Base-by-base conservation (phyloP, 2,888 invertebrate species). In the Tetragnatha montana region DNA sequence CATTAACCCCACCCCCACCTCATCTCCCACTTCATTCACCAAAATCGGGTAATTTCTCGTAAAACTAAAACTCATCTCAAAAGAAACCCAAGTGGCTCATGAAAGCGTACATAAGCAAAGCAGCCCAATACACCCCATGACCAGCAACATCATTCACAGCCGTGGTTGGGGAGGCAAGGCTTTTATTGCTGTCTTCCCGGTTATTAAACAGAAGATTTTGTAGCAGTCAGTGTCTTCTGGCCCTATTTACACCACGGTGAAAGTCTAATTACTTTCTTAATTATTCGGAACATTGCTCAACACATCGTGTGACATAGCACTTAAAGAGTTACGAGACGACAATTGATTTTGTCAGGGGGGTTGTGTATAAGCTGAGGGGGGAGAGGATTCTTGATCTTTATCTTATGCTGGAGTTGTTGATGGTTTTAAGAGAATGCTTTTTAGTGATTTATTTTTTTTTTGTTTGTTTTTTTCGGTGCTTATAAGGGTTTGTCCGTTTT, bases 181-280 rank as follows among this genome's bases (percentile, higher is more conserved):
- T 87, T 87, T 87, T 87, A 87, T 87, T 87, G 81, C 81, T 81
- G 68, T 47, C 81, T 75, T 87, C 81, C 68, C 35, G 87, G 87
- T 87, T 81, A 82, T 87, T 87, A 87, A 87, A 81, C 81, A 69
- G 69, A 51, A 76, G 87, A 87, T 87, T 87, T 87, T 81, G 81
- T 68, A 49, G 68, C 60, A 10, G 74, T 47, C 80, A 60, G 70
- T 86, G 79, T 76, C 81, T 76, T 75, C 69, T 35, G 69, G 75
- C 71, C 76, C 76, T 68, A 74, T 87, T 87, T 87, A 81, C 81
- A 81, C 76, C 81, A 81, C 51, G 87, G 76, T 87, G 81, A 87
- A 87, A 87, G 75, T 81, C 75, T 87, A 87, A 87, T 87, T 87
- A 87, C 87, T 87, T 87, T 87, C 87, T 81, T 87, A 87, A 87